These are phyloP conservation scores for Coenonympha glycerion DNA, from an alignment of 2,888 invertebrate genomes.

Conservation along the genomic window DNA sequence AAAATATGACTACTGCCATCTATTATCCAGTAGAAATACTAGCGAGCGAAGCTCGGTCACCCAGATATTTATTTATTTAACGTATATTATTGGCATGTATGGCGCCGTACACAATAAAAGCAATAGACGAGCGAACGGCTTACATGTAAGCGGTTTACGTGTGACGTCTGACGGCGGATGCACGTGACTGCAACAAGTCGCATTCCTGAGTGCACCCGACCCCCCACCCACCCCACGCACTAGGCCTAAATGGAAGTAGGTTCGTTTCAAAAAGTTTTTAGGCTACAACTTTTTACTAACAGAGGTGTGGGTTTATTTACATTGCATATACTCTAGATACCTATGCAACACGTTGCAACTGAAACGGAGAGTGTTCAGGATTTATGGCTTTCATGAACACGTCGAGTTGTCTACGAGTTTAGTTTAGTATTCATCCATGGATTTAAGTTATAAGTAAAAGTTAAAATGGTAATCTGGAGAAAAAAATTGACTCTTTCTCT, in stretches of 20 bases:
- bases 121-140: background rate
- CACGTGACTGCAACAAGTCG: constrained; percentile 67
- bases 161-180: constrained; percentile 34
- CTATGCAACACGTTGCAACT: constrained; percentile 6
- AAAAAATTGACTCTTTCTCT: too few relatives aligned
- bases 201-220: constrained; percentile 41
- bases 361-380: background rate
- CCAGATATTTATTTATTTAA: too few relatives aligned
- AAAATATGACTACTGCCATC: too few relatives aligned
- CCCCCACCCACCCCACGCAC: constrained; percentile 29
- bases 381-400: background rate
- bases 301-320: constrained; percentile 12
- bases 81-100: too few relatives aligned
- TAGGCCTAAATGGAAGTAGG: constrained; percentile 35
- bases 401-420: background rate
- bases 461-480: too few relatives aligned
- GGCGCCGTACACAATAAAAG: constrained; percentile 9
- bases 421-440: background rate
- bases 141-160: constrained; percentile 20
- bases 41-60: too few relatives aligned
- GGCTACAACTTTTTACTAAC: constrained; percentile 10
- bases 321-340: background rate
- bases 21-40: too few relatives aligned
- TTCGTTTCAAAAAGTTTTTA: constrained; percentile 21
- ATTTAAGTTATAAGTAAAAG: background rate